Evolutionary conservation across 2,888 invertebrate species (phyloP).

Genomic region (Micoletzkya japonica): DNA sequence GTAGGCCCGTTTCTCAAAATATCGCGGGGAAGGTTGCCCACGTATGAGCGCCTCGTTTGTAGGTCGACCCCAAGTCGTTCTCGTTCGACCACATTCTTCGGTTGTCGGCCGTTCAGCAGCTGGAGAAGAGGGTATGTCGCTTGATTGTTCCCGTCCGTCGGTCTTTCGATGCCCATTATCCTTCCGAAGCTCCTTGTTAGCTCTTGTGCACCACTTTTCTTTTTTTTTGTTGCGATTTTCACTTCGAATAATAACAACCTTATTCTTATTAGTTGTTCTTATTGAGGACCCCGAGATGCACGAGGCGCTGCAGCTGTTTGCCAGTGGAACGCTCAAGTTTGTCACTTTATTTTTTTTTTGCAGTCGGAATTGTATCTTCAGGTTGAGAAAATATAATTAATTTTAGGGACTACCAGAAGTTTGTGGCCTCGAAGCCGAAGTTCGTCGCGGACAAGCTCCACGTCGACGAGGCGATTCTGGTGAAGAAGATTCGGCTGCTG

Average conservation of each 20-base stretch:
- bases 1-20: no score
- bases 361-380: background rate
- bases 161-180: background rate
- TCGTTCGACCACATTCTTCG: conserved; percentile 89
- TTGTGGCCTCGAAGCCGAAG: conserved; percentile 73
- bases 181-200: no score
- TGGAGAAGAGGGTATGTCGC: conserved; percentile 23
- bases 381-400: background rate
- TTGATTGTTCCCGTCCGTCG: no score
- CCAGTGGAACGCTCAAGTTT: conserved; percentile 46
- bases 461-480: conserved; percentile 48
- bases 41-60: background rate
- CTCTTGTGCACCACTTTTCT: no score
- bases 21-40: no score
- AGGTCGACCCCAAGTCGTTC: conserved; percentile 79
- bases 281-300: conserved; percentile 55
- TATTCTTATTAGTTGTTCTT: conserved; percentile 31
- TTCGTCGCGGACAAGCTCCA: conserved; percentile 40
- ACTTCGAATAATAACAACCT: background rate
- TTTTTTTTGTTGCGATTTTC: background rate
- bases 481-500: conserved; percentile 87
- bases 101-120: conserved; percentile 85
- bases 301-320: conserved; percentile 52
- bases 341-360: background rate
- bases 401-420: conserved; percentile 73